Base-by-base conservation (phyloP, 1,140 invertebrate species). In the Apis florea region DNA sequence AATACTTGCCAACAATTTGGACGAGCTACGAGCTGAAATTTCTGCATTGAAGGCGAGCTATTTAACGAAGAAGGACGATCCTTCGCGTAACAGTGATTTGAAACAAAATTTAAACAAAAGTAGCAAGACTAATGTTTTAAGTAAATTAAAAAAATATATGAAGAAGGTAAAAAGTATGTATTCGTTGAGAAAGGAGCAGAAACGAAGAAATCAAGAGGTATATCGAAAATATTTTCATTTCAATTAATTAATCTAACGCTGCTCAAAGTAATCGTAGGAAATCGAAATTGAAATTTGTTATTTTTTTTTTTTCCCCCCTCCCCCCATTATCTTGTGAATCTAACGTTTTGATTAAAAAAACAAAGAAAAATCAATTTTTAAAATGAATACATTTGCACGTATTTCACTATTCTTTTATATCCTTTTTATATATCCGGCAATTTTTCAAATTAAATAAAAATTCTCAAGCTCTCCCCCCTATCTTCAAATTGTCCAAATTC, bases 21-120 rank as follows among this genome's bases (percentile, higher is more conserved):
- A 86, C 10, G 73, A 86, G 26, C 72, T 86, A 5, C 73, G 83
- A 0, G 51, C 47, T 2, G 85, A 85, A 11, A n/a, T 86, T 6
- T 54, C 67, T 8, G 15, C n/a, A 21, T 56, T 86, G 5, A 75
- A 63, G 11, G 61, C 56, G 10, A 56, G 51, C 53, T 24, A 21
- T n/a, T 1, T 54, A 0, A n/a, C 54, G 5, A 66, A 66, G 21
- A 12, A 31, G n/a, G 15, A 61, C 5, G 31, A n/a, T 5, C 2
- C 8, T 40, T 53, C 6, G 5, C 51, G 8, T n/a, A 70, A 13
- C 47, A 73, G 63, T 26, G 47, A 31, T 26, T 40, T 47, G 11
- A 49, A 69, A 5, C 8, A 26, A 24, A 19, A 40, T 40, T 40
- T 6, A 6, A 40, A 21, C 49, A 53, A 12, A 17, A 49, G n/a